phyloP scores from a whole-genome alignment of 2,113 vertebrate species.

The Larimichthys crocea region DNA sequence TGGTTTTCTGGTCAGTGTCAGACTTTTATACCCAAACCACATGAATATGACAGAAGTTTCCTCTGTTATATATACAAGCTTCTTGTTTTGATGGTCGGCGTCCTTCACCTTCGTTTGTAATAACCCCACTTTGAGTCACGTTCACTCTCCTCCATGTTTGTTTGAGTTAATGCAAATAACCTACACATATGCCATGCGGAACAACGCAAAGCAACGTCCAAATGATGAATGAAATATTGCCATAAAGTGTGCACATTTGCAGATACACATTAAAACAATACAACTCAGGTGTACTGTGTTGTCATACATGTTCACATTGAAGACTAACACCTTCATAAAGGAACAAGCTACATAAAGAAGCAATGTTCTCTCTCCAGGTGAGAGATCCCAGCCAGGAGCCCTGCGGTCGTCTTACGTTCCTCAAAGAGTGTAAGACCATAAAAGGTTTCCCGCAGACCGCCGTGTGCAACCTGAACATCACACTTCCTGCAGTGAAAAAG shows the following conservation, averaged over 20 bases:
- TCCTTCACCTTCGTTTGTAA: too few relatives aligned
- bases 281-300: background rate
- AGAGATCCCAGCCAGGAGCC: slow-evolving; percentile 97
- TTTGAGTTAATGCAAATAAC: too few relatives aligned
- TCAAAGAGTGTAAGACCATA: slow-evolving; percentile 92
- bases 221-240: too few relatives aligned
- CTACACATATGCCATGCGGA: too few relatives aligned
- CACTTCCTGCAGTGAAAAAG: slow-evolving; percentile 96
- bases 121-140: too few relatives aligned
- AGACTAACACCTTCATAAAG: background rate
- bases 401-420: slow-evolving; percentile 95
- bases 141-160: too few relatives aligned
- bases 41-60: too few relatives aligned
- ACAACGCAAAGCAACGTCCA: too few relatives aligned
- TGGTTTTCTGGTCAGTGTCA: too few relatives aligned
- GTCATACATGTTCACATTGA: background rate
- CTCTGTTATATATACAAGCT: too few relatives aligned
- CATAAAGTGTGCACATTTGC: background rate
- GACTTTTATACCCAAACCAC: too few relatives aligned
- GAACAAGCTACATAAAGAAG: slow-evolving; percentile 32
- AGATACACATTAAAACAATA: background rate
- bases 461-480: slow-evolving; percentile 99
- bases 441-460: slow-evolving; percentile 95
- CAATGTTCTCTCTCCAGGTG: slow-evolving; percentile 82
- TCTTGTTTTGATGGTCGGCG: too few relatives aligned